These are phyloP conservation scores for Puffinus mauretanicus DNA, from an alignment of 2,113 vertebrate genomes.

Conservation along the genomic window DNA sequence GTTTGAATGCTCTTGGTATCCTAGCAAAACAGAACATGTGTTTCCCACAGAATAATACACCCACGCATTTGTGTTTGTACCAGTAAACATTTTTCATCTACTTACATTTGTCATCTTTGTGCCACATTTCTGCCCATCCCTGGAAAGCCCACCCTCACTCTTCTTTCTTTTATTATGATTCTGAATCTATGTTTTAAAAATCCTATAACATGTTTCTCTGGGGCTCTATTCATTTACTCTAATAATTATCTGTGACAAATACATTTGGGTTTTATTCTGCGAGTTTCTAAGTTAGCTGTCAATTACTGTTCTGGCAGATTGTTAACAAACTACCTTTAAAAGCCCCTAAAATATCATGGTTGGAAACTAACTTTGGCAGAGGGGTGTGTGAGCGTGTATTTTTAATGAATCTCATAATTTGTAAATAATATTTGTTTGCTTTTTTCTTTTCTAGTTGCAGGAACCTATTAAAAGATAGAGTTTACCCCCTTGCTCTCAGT, in stretches of 20 bases:
- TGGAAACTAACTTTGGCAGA: neutral
- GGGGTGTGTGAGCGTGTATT: rapidly evolving
- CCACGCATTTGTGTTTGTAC: neutral
- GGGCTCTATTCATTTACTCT: neutral
- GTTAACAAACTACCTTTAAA: neutral
- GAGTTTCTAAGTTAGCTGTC: neutral
- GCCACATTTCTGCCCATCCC: neutral
- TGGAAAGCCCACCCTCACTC: neutral
- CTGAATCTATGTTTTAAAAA: neutral
- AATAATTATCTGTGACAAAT: neutral
- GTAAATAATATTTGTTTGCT: neutral
- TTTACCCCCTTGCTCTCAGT: neutral
- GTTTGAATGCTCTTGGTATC: constrained; percentile 12
- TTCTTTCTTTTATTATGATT: neutral
- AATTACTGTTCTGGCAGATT: neutral
- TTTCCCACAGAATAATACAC: constrained; percentile 21
- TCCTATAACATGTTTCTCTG: neutral
- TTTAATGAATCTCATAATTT: neutral
- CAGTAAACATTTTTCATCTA: constrained; percentile 8
- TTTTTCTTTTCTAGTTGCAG: neutral
- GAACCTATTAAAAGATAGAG: neutral
- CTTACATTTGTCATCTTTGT: constrained; percentile 5
- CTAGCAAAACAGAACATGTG: constrained; percentile 5
- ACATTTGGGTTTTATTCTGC: neutral
- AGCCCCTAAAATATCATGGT: neutral